phyloP scores from a whole-genome alignment of 1,140 invertebrate species.

The Zaprionus tsacasi region DNA sequence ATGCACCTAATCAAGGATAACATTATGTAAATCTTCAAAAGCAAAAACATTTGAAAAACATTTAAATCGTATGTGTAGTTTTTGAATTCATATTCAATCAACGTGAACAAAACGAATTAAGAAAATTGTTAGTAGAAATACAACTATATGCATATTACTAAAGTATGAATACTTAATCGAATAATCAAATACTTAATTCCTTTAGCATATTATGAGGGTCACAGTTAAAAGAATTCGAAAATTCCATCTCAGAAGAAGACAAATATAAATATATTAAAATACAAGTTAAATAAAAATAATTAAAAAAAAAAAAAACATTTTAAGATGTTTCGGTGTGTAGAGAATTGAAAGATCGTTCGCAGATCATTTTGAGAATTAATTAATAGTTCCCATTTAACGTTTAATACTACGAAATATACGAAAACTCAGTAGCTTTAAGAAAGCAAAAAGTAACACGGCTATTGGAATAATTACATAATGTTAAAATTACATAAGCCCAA shows the following conservation, averaged over 20 bases:
- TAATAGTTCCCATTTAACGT: constrained; percentile 20
- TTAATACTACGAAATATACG: constrained; percentile 26
- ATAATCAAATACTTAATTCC: constrained; percentile 18
- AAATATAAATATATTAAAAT: constrained; percentile 19
- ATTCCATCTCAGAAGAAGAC: constrained; percentile 35
- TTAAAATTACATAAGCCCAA: constrained; percentile 19
- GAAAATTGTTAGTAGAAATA: constrained; percentile 37
- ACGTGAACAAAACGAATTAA: constrained; percentile 11
- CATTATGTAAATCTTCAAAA: constrained; percentile 37
- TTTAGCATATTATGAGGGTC: constrained; percentile 40
- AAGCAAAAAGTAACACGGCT: neutral
- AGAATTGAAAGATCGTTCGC: constrained; percentile 16
- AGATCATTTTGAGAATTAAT: constrained; percentile 19
- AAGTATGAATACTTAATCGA: constrained; percentile 26
- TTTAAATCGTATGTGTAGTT: constrained; percentile 40
- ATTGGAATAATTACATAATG: constrained; percentile 11
- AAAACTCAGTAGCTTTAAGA: constrained; percentile 18
- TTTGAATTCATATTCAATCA: constrained; percentile 29
- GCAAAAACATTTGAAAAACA: constrained; percentile 15
- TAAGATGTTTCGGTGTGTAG: constrained; percentile 35
- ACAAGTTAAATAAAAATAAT: constrained; percentile 40
- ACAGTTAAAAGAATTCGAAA: constrained; percentile 41
- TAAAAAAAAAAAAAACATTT: constrained; percentile 43
- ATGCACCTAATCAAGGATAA: constrained; percentile 21
- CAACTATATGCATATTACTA: constrained; percentile 26